phyloP scores from a whole-genome alignment of 2,888 invertebrate genomes.

The Lasioglossum malachurum region DNA sequence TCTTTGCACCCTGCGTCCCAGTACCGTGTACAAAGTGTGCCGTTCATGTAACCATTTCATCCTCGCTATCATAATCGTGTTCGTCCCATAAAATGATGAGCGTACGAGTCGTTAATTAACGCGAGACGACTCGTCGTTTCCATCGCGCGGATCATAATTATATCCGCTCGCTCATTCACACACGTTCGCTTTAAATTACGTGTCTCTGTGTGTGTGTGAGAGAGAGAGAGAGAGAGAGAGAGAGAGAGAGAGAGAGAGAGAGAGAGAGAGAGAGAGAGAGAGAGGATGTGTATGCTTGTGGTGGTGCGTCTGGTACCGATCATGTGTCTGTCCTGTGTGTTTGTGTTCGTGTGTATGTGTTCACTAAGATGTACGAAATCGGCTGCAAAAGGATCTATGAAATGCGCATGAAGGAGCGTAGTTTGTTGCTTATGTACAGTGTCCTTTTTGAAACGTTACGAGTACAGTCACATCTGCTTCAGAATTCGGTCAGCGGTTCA shows the following conservation, averaged over 20 bases:
- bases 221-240: not conserved
- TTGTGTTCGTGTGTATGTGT: not conserved
- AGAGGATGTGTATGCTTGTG: not conserved
- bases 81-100: constrained; percentile 42
- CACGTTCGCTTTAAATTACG: not conserved
- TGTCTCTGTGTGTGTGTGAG: not conserved
- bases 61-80: constrained; percentile 17
- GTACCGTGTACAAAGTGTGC: constrained; percentile 7
- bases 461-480: constrained; percentile 43
- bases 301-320: not conserved
- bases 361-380: constrained; percentile 58
- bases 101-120: constrained; percentile 48
- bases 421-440: constrained; percentile 65
- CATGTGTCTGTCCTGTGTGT: not conserved
- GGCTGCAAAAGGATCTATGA: constrained; percentile 71
- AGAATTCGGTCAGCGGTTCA: constrained; percentile 52
- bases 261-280: not conserved
- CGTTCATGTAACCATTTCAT: constrained; percentile 38
- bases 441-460: constrained; percentile 47
- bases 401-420: constrained; percentile 64
- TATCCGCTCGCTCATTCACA: not conserved
- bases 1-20: constrained; percentile 30
- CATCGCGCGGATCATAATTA: not conserved
- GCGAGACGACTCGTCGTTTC: constrained; percentile 13
- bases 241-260: no score